Base-by-base conservation (phyloP, 2,888 invertebrate genomes). In the Xylophagus ater region DNA sequence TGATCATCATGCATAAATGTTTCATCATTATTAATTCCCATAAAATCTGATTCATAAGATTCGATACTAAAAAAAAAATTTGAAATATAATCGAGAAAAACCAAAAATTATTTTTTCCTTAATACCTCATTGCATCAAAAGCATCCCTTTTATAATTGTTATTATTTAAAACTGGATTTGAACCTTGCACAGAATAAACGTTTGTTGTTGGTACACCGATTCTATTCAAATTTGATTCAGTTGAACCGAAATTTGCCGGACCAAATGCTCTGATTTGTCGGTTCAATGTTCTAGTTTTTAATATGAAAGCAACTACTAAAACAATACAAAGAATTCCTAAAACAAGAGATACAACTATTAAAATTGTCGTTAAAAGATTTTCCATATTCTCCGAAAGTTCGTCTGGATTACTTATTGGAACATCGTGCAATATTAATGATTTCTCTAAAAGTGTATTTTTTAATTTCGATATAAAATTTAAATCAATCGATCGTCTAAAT, bases 91-190 rank as follows among this genome's bases (percentile, higher is more conserved):
- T n/a, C n/a, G n/a, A n/a, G n/a, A n/a, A n/a, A n/a, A n/a, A n/a
- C 13, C 13, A n/a, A 10, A 26, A 26, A 6, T 12, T 10, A 26
- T 33, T n/a, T 14, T 12, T 17, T 26, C n/a, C n/a, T n/a, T n/a
- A n/a, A 14, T 36, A 43, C 38, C 37, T 41, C 23, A 45, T 42
- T 15, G 38, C 33, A 34, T 43, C 44, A 33, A 42, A 45, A 4
- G 23, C 21, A 12, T 37, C 36, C 14, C 41, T 43, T 3, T 24
- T 8, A 23, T 37, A n/a, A n/a, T 42, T 37, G 15, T 32, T 47
- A 43, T 71, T 71, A 50, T 74, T 76, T 68, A 74, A 78, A 17
- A 81, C 72, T 3, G 81, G 80, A 64, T 81, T 81, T 34, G 80
- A 76, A 13, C 81, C 81, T 54, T 78, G 78, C 2, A 71, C 60